Evolutionary conservation across 1,140 invertebrate genomes (phyloP).

Genomic region (Magallana gigas): DNA sequence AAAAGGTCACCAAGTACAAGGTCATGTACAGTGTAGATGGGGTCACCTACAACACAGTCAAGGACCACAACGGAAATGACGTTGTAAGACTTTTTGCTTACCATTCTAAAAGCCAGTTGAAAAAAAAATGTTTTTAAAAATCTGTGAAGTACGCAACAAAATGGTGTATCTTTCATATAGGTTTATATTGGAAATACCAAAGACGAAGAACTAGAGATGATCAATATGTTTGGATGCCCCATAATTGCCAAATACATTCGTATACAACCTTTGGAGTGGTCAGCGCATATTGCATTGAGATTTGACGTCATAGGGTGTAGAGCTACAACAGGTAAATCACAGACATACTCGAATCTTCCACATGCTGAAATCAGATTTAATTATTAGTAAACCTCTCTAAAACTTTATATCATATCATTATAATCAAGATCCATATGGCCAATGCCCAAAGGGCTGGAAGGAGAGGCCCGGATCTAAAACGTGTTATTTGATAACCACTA

Average conservation of each 20-base stretch:
- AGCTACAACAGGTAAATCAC: slow-evolving; percentile 48
- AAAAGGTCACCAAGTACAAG: slow-evolving; percentile 60
- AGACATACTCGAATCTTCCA: not conserved
- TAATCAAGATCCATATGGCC: slow-evolving; percentile 49
- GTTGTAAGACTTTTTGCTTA: slow-evolving; percentile 42
- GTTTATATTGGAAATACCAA: slow-evolving; percentile 63
- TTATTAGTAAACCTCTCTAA: not conserved
- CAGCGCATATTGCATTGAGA: slow-evolving; percentile 60
- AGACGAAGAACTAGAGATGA: slow-evolving; percentile 60
- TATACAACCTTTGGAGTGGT: slow-evolving; percentile 61
- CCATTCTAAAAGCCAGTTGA: no score
- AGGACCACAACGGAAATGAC: slow-evolving; percentile 60
- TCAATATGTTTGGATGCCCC: slow-evolving; percentile 62
- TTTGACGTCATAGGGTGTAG: slow-evolving; percentile 67
- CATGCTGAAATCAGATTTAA: not conserved
- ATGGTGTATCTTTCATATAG: slow-evolving; percentile 40
- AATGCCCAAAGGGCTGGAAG: slow-evolving; percentile 63
- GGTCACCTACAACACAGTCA: slow-evolving; percentile 51
- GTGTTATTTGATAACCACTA: slow-evolving; percentile 63
- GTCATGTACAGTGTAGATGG: slow-evolving; percentile 65
- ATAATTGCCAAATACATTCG: slow-evolving; percentile 65
- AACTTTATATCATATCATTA: not conserved
- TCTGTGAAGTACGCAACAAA: no score
- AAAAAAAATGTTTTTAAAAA: no score
- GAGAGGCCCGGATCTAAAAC: slow-evolving; percentile 59